phyloP scores from a whole-genome alignment of 2,113 vertebrate genomes.

The Heptranchias perlo region DNA sequence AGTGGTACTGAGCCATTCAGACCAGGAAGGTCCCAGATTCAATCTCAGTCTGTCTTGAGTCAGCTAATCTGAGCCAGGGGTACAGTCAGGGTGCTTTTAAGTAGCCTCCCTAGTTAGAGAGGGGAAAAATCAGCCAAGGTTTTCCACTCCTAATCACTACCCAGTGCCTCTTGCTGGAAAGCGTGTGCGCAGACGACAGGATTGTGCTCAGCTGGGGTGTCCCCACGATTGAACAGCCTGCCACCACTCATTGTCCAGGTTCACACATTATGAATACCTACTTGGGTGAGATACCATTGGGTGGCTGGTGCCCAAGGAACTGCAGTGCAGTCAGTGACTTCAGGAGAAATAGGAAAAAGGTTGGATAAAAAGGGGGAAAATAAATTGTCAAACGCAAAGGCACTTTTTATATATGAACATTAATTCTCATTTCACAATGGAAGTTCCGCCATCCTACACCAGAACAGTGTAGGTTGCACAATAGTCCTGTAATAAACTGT shows the following conservation, averaged over 20 bases:
- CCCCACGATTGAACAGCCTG: background rate
- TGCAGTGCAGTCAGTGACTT: background rate
- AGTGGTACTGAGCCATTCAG: background rate
- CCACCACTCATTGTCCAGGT: background rate
- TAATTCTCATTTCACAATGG: background rate
- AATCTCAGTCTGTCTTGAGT: background rate
- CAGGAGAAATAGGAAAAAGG: background rate
- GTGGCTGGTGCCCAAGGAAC: background rate
- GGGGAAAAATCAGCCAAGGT: constrained; percentile 7
- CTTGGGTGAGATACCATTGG: background rate
- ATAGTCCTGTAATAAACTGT: background rate
- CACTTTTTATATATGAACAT: background rate
- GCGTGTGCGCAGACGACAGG: background rate
- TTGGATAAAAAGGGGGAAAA: background rate
- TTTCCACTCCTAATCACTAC: constrained; percentile 24
- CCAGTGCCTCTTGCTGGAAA: constrained; percentile 3
- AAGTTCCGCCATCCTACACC: background rate
- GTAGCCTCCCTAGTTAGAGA: background rate
- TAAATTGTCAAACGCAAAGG: background rate
- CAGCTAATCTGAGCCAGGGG: background rate
- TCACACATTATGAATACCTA: background rate
- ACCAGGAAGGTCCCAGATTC: background rate
- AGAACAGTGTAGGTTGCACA: background rate
- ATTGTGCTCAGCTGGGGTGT: background rate
- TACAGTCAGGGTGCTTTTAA: background rate